A percentile compares a stretch with the other conserved stretches of the same genome.
These are phyloP conservation scores for Ceriagrion tenellum DNA, from an alignment of 2,888 invertebrate genomes.

Conservation along the genomic window DNA sequence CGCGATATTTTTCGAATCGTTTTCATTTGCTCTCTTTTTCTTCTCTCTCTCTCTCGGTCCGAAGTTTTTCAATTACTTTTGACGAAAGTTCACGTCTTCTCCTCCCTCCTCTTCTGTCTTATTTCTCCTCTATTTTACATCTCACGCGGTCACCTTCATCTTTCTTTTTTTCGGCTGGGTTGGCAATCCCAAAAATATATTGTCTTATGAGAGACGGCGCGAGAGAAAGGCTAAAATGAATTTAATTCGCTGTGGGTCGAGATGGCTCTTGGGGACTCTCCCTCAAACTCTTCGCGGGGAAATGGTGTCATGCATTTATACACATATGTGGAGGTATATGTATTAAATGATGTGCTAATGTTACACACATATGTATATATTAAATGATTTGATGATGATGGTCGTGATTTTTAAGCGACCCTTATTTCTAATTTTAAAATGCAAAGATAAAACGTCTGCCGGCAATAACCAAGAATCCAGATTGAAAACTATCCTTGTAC, in stretches of 20 bases:
- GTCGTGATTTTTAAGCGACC: no score
- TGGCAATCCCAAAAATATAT: constrained; percentile 58
- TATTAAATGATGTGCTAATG: no score
- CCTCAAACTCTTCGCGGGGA: not conserved
- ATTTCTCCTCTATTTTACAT: constrained; percentile 9
- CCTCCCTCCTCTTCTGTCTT: not conserved
- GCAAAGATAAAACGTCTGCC: no score
- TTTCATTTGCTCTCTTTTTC: not conserved
- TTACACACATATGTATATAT: no score
- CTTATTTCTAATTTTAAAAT: no score
- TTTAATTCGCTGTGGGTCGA: not conserved
- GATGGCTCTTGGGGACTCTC: not conserved
- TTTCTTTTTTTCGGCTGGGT: not conserved
- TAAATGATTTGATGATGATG: no score
- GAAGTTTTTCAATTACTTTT: constrained; percentile 62
- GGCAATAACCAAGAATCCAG: no score
- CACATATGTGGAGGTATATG: no score
- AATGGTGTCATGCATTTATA: no score
- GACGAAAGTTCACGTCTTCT: not conserved
- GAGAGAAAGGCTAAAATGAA: not conserved
- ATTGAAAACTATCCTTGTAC: no score
- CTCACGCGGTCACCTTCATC: not conserved
- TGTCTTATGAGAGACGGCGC: not conserved
- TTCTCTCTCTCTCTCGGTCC: not conserved
- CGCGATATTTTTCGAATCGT: not conserved